Evolutionary conservation across 1,140 invertebrate species (phyloP), one percentile per base, ranked within the genome.

Genomic region (Euglossa dilemma): DNA sequence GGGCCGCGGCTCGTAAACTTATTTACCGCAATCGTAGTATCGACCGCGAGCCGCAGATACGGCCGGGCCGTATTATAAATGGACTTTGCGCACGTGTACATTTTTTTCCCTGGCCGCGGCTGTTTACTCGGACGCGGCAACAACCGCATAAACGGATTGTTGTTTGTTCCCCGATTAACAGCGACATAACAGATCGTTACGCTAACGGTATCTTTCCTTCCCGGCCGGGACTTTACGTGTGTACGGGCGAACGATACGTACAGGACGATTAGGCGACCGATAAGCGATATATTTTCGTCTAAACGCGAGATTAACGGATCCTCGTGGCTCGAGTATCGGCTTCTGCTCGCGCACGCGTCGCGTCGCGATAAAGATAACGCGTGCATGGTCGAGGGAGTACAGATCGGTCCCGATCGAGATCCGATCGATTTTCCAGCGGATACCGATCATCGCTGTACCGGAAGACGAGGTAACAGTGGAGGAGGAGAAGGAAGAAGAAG

Each of bases 81-180:
- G 80, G 63, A 82, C 72, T 82, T 82, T 76, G 63, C 45, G 63
- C 72, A 25, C 71, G 79, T 75, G 79, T 23, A 82, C 20, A 52
- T 76, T 76, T 76, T 64, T 36, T 76, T 52, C 16, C 25, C 12
- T 6, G 12, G 16, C 6, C 23, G 70, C 25, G 70, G 16, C 66
- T 69, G 52, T 79, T 69, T 63, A 61, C 67, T 45, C 69, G 43
- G 45, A 57, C 56, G n/a, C 57, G 64, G 56, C 54, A 20, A 28
- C 45, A 57, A 9, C 57, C 77, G 70, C 47, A 7, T 14, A 43
- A 80, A 64, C 25, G 74, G 59, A 59, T 64, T 50, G 52, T 82
- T 82, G 80, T 82, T 81, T 81, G 70, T 66, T 54, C 18, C 36
- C 4, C 5, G 69, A 75, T 66, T 47, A 66, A 81, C 52, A 81